Evolutionary conservation across 1,140 invertebrate species (phyloP).

Genomic region (Ladona fulva): DNA sequence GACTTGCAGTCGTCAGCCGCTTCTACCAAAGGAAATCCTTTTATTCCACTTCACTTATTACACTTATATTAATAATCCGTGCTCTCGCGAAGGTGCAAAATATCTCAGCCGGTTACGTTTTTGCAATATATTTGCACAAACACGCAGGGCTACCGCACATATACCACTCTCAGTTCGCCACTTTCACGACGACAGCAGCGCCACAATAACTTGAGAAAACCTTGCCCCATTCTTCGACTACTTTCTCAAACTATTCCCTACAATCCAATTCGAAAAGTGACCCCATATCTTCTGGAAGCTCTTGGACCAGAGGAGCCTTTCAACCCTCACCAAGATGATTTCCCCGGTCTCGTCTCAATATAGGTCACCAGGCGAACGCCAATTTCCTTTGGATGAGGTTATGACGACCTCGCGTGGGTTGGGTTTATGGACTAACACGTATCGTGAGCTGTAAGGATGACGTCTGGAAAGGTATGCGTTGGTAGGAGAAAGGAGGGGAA

Average conservation of each 20-base stretch:
- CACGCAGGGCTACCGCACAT: background rate
- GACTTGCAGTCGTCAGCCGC: background rate
- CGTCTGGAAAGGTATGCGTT: too few species aligned
- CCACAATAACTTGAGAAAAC: background rate
- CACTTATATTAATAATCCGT: background rate
- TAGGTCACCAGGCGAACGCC: too few species aligned
- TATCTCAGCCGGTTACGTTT: background rate
- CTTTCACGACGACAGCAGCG: background rate
- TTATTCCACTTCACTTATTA: background rate
- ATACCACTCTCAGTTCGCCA: background rate
- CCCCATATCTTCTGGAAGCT: too few species aligned
- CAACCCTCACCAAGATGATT: too few species aligned
- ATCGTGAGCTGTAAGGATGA: too few species aligned
- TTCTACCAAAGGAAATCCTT: background rate
- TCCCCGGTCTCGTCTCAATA: too few species aligned
- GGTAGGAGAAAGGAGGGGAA: too few species aligned
- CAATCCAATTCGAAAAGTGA: too few species aligned
- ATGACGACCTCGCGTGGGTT: too few species aligned
- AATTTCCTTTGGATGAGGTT: too few species aligned
- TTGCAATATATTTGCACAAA: background rate
- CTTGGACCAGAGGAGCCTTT: too few species aligned
- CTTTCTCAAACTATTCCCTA: background rate
- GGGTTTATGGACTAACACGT: too few species aligned
- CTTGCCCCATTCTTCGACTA: background rate
- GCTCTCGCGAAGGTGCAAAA: background rate